Base-by-base conservation (phyloP, 2,797 vertebrate genomes). In the Manis pentadactyla region DNA sequence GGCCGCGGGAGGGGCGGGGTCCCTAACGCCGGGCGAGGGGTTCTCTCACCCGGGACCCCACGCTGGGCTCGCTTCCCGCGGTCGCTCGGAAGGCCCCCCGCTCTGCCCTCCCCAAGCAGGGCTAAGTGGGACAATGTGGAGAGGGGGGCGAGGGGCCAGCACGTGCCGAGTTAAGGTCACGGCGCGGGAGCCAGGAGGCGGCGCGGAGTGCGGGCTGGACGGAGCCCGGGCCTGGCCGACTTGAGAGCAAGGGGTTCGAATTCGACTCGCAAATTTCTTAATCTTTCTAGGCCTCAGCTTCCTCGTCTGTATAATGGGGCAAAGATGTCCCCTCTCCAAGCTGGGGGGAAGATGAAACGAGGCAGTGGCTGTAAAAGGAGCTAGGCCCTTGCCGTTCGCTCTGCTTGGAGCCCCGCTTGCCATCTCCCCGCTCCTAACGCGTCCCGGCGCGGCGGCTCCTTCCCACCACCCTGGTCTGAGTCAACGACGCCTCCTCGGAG, bases 1-100 rank as follows among this genome's bases (percentile, higher is more conserved):
- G 97, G 97, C 97, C 95, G 97, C 97, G 96, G 97, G 51, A 85
- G 95, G 96, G 96, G 95, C 84, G 29, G 84, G 69, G 95, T 90
- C 84, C 86, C 94, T 8, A n/a, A 11, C 55, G 74, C 78, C 18
- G 4, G 37, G 55, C n/a, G n/a, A 10, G 55, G 81, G 79, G 69
- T 96, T 64, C 90, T 81, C 97, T 94, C 61, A 75, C 94, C 73
- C 29, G 1, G 51, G 77, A 63, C 94, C 82, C 64, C 63, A 0
- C 15, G 88, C 71, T 13, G 88, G 25, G 81, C 23, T 17, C 63
- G 10, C 57, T 31, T 17, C 81, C 57, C 37, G 49, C n/a, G 8
- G 71, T 4, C 91, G 51, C 73, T 6, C 29, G 63, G 34, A 46
- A 9, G 69, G 66, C 21, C 63, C 46, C 75, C 39, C 5, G 12